phyloP scores from a whole-genome alignment of 2,113 vertebrate genomes.

The Vombatus ursinus region DNA sequence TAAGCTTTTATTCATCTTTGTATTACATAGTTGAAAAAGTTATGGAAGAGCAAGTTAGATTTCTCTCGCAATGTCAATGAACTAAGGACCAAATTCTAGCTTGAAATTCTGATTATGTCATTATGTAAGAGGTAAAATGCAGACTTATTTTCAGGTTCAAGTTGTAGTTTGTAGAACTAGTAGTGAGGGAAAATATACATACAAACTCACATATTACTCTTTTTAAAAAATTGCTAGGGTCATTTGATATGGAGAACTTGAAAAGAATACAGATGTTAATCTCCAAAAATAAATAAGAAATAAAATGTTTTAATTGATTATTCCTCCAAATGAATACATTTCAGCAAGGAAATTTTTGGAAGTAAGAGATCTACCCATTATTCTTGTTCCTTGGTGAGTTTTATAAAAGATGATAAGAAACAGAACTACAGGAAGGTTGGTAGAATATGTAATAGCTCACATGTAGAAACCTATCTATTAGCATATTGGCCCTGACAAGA shows the following conservation, averaged over 20 bases:
- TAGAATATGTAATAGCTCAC: neutral
- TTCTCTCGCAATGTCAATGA: conserved; percentile 57
- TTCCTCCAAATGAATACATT: neutral
- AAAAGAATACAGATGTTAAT: conserved; percentile 2
- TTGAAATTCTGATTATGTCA: conserved; percentile 40
- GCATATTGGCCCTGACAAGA: neutral
- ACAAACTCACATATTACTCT: neutral
- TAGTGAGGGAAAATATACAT: conserved; percentile 21
- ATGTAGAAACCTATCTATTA: conserved; percentile 18
- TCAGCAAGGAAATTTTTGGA: conserved; percentile 23
- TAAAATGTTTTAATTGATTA: neutral
- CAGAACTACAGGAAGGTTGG: neutral
- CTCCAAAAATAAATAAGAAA: neutral
- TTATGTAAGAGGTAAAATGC: conserved; percentile 1
- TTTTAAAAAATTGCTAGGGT: neutral
- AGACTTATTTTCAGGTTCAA: neutral
- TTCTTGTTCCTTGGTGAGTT: neutral
- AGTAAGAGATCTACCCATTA: conserved; percentile 4
- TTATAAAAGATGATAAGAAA: conserved; percentile 25
- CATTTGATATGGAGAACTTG: neutral
- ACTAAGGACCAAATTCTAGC: conserved; percentile 36
- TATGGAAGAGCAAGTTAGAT: conserved; percentile 18
- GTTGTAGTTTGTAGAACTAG: conserved; percentile 31
- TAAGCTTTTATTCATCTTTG: conserved; percentile 49
- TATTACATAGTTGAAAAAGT: conserved; percentile 51